Evolutionary conservation across 1,140 invertebrate species (phyloP), one percentile per base, ranked within the genome.

Genomic region (Drosophila asahinai): DNA sequence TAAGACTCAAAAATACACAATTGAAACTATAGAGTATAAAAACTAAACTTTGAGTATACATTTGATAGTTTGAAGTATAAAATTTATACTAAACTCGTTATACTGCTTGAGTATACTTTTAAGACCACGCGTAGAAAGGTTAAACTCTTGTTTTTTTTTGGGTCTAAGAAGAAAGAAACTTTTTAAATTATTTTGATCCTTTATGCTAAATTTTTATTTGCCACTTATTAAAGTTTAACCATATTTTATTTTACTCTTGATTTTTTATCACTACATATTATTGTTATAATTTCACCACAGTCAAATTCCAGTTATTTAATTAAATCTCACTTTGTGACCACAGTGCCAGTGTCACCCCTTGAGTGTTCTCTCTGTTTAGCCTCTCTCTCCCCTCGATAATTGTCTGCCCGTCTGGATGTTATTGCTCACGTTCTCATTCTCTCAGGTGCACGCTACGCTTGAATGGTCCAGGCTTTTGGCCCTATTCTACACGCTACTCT

Each of bases 351-450:
- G 40, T 57, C 63, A 42, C 55, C 58, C 58, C 47, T 65, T 43
- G 48, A 67, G 40, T 71, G 52, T 67, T 67, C 19, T 47, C 40
- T 38, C 52, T 38, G 33, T 22, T 47, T 70, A 67, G 38, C 65
- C 17, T 27, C 27, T 42, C 43, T 55, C 67, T 64, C 38, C 48
- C 27, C 54, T 40, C 54, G 43, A 42, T 73, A 61, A 73, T 73
- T 73, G 67, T 84, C 78, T 86, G 77, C 38, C 64, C 49, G 79
- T 80, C 79, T 86, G 66, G 66, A 70, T 80, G 64, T 67, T 86
- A 73, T 80, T 79, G 71, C 67, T 70, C 80, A 87, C 71, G 76
- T 83, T 82, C 68, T 60, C 59, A 68, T 76, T 79, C 78, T 57
- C 65, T 73, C 62, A 73, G 76, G 71, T 71, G 49, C 61, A 64